Percentiles rank a stretch among this genome's conserved stretches.
phyloP scores from a whole-genome alignment of 2,797 vertebrate species.

The Propithecus perrieri region DNA sequence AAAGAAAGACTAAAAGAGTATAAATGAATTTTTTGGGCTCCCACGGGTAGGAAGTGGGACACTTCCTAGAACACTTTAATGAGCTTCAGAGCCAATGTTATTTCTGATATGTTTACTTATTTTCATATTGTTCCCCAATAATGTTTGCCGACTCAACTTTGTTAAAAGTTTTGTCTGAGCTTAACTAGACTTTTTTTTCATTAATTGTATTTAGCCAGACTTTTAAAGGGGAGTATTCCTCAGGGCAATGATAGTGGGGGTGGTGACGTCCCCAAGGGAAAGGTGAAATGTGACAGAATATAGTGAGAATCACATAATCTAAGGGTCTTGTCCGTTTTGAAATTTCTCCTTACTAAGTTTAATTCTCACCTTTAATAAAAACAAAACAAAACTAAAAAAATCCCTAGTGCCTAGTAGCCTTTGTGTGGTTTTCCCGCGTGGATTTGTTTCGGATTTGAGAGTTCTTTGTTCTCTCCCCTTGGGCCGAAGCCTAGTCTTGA shows the following conservation, averaged over 20 bases:
- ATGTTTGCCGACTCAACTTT: background rate
- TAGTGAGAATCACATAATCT: background rate
- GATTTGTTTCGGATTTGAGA: conserved; percentile 12
- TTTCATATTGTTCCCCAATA: background rate
- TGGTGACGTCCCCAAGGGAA: background rate
- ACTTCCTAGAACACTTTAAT: background rate
- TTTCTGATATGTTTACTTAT: background rate
- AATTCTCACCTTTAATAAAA: background rate
- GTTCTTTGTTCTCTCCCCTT: background rate
- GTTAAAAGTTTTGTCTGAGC: background rate
- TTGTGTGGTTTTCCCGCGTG: background rate
- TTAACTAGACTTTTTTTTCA: background rate
- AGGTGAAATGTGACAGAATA: background rate
- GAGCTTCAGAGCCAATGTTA: background rate
- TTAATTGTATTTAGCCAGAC: too few species aligned
- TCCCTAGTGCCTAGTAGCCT: background rate
- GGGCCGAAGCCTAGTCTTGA: background rate
- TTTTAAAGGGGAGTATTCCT: background rate
- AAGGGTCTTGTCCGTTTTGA: background rate
- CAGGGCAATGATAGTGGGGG: background rate
- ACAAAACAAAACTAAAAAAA: conserved; percentile 17
- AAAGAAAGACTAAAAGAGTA: background rate
- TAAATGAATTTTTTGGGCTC: background rate
- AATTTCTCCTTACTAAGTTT: background rate
- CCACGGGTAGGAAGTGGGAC: background rate